Conservation (phyloP, 2,797 vertebrate species). For the Crossoptilon crossoptilon region DNA sequence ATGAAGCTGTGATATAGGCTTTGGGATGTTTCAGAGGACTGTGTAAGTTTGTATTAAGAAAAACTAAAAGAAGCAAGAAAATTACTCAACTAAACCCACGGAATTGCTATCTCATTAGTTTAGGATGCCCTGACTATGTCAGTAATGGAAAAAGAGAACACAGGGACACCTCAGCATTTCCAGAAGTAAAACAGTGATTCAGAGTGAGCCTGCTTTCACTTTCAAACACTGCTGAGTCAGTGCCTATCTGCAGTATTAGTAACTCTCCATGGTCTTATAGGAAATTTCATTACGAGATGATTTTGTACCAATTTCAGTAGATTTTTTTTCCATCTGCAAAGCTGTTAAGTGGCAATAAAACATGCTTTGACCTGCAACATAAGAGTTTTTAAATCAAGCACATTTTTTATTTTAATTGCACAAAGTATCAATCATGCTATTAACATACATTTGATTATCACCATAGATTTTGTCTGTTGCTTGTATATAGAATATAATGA, state of each 20-base stretch:
- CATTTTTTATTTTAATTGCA: not conserved
- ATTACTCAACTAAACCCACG: not conserved
- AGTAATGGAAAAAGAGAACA: not conserved
- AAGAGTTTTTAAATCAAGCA: conserved; percentile 44
- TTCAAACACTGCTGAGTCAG: not conserved
- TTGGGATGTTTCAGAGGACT: not conserved
- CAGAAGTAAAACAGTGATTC: not conserved
- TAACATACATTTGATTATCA: not conserved
- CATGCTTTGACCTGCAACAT: not conserved
- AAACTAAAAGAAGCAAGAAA: not conserved
- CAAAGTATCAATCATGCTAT: not conserved
- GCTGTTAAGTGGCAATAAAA: conserved; percentile 31
- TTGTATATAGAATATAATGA: fast-evolving
- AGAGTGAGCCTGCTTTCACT: not conserved
- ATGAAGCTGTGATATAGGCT: not conserved
- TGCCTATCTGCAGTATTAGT: not conserved
- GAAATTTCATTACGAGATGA: conserved; percentile 40
- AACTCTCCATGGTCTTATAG: conserved; percentile 1
- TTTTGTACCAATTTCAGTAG: conserved; percentile 54
- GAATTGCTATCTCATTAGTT: not conserved
- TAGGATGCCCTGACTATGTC: not conserved
- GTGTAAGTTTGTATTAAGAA: not conserved
- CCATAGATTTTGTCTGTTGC: not conserved
- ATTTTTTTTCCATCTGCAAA: conserved; percentile 56
- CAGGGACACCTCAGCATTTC: not conserved